phyloP scores from a whole-genome alignment of 2,888 invertebrate genomes.

The Epistrophe eligans region DNA sequence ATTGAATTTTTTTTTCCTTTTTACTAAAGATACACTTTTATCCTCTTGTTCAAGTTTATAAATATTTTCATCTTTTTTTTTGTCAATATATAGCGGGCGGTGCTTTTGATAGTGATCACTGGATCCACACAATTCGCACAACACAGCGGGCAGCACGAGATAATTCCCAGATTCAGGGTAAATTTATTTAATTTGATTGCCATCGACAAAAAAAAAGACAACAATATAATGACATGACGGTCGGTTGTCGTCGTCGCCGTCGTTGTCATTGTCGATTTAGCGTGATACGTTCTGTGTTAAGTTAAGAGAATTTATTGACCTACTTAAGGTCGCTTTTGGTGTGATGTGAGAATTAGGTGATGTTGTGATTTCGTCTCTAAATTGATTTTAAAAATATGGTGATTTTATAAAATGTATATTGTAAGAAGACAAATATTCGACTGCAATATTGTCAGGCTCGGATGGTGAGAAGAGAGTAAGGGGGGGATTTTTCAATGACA shows the following conservation, averaged over 20 bases:
- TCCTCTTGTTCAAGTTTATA: slow-evolving; percentile 45
- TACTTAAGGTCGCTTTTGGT: slow-evolving; percentile 12
- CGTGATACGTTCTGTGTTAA: slow-evolving; percentile 34
- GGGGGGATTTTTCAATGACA: background rate
- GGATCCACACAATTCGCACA: background rate
- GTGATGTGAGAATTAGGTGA: slow-evolving; percentile 22
- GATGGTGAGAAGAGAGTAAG: background rate
- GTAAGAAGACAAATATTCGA: background rate
- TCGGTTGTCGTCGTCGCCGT: background rate
- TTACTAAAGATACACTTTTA: background rate
- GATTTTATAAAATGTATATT: background rate
- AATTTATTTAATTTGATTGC: slow-evolving; percentile 47
- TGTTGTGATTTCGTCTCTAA: slow-evolving; percentile 28
- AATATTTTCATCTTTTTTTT: slow-evolving; percentile 17
- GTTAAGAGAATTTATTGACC: slow-evolving; percentile 48
- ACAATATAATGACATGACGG: slow-evolving; percentile 4
- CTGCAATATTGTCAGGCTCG: background rate
- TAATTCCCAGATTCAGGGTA: slow-evolving; percentile 50
- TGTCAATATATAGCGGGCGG: slow-evolving; percentile 53
- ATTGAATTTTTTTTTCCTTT: slow-evolving; percentile 38
- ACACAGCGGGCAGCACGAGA: slow-evolving; percentile 2
- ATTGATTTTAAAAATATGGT: background rate
- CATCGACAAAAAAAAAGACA: slow-evolving; percentile 2
- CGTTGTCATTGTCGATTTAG: background rate
- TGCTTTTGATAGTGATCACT: slow-evolving; percentile 69